These are phyloP conservation scores for Glyptemys insculpta DNA, from an alignment of 2,797 vertebrate genomes.

Conservation along the genomic window DNA sequence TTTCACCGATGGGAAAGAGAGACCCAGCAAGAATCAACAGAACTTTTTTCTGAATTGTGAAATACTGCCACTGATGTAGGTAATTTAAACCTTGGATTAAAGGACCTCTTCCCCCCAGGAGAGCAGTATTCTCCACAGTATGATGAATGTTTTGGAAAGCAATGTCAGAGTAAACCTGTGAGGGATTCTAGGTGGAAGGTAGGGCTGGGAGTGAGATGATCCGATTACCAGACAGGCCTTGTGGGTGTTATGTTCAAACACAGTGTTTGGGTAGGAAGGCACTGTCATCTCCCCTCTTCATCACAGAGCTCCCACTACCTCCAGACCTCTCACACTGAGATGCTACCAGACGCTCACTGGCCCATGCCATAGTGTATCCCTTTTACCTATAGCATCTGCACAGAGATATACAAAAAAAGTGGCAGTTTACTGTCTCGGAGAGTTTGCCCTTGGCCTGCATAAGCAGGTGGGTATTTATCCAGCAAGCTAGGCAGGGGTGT, in stretches of 20 bases:
- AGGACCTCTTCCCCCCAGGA: neutral
- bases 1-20: neutral
- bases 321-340: neutral
- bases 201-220: neutral
- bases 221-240: neutral
- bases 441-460: neutral
- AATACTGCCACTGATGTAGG: neutral
- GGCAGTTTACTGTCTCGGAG: too few relatives aligned
- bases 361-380: neutral
- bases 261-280: neutral
- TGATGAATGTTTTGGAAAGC: neutral
- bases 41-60: neutral
- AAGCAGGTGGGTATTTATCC: neutral
- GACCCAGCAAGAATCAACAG: neutral
- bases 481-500: neutral
- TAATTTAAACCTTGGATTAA: neutral
- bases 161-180: neutral
- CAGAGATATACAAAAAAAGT: neutral
- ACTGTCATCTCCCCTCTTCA: neutral
- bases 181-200: neutral
- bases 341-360: neutral
- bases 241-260: neutral
- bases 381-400: neutral
- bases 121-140: neutral
- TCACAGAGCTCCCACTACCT: neutral